These are phyloP conservation scores for Osmerus mordax DNA, from an alignment of 2,113 vertebrate genomes.

Conservation along the genomic window DNA sequence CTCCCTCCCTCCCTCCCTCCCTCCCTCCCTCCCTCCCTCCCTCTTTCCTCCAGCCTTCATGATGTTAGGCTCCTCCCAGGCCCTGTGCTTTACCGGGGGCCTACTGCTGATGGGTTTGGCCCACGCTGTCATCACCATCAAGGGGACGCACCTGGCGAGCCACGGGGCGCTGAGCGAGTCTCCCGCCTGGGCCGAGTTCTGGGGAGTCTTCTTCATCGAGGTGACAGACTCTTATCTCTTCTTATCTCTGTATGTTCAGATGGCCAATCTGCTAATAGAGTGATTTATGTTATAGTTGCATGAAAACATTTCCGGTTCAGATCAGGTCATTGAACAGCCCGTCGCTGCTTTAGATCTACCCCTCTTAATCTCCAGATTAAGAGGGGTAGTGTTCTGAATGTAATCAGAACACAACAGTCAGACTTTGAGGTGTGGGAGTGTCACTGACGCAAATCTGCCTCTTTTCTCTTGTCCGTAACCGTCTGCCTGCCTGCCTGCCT, in stretches of 20 bases:
- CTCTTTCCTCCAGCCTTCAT: slow-evolving; percentile 76
- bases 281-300: too few species aligned
- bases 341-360: too few species aligned
- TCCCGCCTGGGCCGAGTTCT: slow-evolving; percentile 76
- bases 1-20: background rate
- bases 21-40: background rate
- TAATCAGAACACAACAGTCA: too few species aligned
- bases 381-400: too few species aligned
- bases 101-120: slow-evolving; percentile 75
- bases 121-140: slow-evolving; percentile 80
- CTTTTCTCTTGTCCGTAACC: background rate
- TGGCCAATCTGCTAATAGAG: background rate
- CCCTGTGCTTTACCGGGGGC: slow-evolving; percentile 69
- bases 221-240: slow-evolving; percentile 57
- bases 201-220: slow-evolving; percentile 91
- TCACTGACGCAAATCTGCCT: too few species aligned
- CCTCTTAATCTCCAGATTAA: too few species aligned
- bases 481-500: too few species aligned
- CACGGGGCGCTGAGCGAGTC: slow-evolving; percentile 83
- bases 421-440: too few species aligned
- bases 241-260: background rate
- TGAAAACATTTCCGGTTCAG: too few species aligned
- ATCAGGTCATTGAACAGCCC: too few species aligned
- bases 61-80: slow-evolving; percentile 72
- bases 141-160: slow-evolving; percentile 88